Evolutionary conservation across 2,113 vertebrate genomes (phyloP).

Genomic region (Asarcornis scutulata): DNA sequence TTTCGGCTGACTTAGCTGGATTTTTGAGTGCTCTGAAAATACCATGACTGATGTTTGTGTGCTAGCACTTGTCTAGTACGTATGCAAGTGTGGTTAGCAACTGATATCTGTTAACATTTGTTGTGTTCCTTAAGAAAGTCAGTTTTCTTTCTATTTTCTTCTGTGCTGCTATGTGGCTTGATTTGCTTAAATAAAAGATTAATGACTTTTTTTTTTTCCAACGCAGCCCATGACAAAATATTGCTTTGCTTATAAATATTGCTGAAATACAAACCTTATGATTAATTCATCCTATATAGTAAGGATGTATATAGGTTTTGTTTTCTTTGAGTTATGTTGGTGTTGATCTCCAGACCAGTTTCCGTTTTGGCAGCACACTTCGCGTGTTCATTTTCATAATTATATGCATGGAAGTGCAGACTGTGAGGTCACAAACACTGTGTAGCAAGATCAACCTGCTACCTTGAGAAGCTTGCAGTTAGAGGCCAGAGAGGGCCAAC

Average conservation of each 20-base stretch:
- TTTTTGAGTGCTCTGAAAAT: background rate
- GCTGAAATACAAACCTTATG: conserved; percentile 31
- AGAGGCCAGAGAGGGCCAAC: background rate
- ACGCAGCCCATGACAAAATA: background rate
- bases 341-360: background rate
- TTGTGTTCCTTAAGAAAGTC: background rate
- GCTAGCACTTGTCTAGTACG: background rate
- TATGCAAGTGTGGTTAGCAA: background rate
- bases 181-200: background rate
- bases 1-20: background rate
- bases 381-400: background rate
- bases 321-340: background rate
- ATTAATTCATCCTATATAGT: background rate
- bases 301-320: background rate
- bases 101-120: background rate
- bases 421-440: too few species aligned
- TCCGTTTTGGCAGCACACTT: background rate
- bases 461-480: background rate
- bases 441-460: background rate
- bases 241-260: conserved; percentile 10
- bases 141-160: background rate
- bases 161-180: background rate
- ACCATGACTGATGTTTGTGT: background rate
- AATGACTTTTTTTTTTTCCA: background rate
- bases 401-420: background rate